Percentiles rank a stretch among this genome's conserved stretches.
phyloP scores from a whole-genome alignment of 2,888 invertebrate genomes.

The Galerucella nymphaeae region DNA sequence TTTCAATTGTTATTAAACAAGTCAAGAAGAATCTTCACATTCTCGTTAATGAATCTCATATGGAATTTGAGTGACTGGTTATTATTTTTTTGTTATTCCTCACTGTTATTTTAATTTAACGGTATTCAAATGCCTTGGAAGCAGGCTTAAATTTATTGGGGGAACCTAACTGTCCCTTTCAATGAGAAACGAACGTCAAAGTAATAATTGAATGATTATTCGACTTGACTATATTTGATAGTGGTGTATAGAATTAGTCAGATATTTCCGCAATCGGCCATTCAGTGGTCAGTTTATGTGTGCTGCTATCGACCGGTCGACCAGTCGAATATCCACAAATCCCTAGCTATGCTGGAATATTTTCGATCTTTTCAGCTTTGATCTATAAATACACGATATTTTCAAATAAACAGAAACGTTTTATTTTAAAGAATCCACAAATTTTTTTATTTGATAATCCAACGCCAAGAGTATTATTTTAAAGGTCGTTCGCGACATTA shows the following conservation, averaged over 20 bases:
- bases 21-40: too few relatives aligned
- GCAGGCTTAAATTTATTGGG: too few relatives aligned
- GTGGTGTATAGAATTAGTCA: slow-evolving; percentile 25
- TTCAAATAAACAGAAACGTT: neutral
- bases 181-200: neutral
- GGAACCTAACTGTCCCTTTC: neutral
- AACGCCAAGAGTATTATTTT: too few relatives aligned
- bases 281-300: slow-evolving; percentile 3
- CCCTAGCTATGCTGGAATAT: neutral
- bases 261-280: slow-evolving; percentile 24
- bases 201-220: slow-evolving; percentile 8
- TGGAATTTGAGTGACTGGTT: too few relatives aligned
- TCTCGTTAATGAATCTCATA: too few relatives aligned
- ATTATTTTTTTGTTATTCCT: too few relatives aligned
- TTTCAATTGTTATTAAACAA: too few relatives aligned
- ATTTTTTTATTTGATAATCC: too few relatives aligned
- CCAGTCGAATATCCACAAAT: slow-evolving; percentile 4
- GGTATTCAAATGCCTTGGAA: too few relatives aligned
- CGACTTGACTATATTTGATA: slow-evolving; percentile 10
- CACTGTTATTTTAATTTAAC: too few relatives aligned
- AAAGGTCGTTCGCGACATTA: too few relatives aligned
- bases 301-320: slow-evolving; percentile 2
- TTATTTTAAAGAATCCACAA: too few relatives aligned
- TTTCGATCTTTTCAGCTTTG: neutral
- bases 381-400: neutral